A percentile compares a stretch with the other conserved stretches of the same genome.
These are phyloP conservation scores for Perca flavescens DNA, from an alignment of 2,113 vertebrate genomes.

Conservation along the genomic window DNA sequence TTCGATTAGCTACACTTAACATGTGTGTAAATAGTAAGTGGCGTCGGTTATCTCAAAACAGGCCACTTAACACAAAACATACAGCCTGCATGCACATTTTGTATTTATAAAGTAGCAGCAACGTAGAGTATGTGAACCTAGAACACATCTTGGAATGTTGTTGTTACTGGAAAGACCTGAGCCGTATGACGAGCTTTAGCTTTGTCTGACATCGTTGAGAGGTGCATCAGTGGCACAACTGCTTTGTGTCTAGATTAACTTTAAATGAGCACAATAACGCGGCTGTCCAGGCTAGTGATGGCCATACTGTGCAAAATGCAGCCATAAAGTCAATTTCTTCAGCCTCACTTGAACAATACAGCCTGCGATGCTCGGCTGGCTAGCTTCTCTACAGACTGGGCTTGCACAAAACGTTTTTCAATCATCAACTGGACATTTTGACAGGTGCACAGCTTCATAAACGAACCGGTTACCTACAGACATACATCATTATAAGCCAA, in stretches of 20 bases:
- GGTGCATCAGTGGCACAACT: background rate
- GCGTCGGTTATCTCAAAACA: background rate
- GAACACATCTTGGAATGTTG: background rate
- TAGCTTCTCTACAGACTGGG: constrained; percentile 33
- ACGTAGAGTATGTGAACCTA: background rate
- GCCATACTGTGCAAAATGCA: background rate
- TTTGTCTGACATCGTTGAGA: background rate
- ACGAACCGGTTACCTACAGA: background rate
- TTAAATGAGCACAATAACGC: background rate
- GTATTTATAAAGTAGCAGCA: no score
- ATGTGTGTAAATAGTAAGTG: background rate
- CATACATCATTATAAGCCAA: background rate
- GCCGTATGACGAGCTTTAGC: background rate
- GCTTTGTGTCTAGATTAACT: background rate
- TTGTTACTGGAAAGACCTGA: constrained; percentile 11
- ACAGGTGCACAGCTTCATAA: constrained; percentile 71
- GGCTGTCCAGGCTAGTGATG: background rate
- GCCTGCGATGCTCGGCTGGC: constrained; percentile 21
- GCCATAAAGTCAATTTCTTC: background rate
- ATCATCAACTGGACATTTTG: constrained; percentile 71
- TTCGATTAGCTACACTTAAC: background rate
- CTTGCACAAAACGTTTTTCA: constrained; percentile 46
- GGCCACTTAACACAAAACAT: background rate
- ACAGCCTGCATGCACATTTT: background rate
- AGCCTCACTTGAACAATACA: constrained; percentile 18